A percentile compares a stretch with the other conserved stretches of the same genome.
phyloP scores from a whole-genome alignment of 2,113 vertebrate species.

The Lepisosteus osseus region DNA sequence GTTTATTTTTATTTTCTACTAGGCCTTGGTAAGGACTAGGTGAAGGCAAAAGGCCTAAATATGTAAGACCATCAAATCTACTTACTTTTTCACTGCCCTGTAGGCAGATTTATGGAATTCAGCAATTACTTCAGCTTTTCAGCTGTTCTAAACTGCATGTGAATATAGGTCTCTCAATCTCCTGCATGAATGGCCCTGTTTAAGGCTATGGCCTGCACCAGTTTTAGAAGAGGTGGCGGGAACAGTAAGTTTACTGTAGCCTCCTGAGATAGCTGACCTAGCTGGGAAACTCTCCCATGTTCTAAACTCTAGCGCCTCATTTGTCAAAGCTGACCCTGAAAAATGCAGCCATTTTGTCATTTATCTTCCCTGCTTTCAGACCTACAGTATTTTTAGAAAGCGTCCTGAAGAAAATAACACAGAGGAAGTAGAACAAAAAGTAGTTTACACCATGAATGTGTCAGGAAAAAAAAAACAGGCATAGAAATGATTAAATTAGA shows the following conservation, averaged over 20 bases:
- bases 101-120: background rate
- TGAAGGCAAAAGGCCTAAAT: too few relatives aligned
- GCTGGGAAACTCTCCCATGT: slow-evolving; percentile 58
- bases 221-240: slow-evolving; percentile 12
- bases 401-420: slow-evolving; percentile 15
- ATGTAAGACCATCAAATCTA: too few relatives aligned
- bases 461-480: too few relatives aligned
- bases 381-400: slow-evolving; percentile 53
- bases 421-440: slow-evolving; percentile 40
- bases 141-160: background rate
- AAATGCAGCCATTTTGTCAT: slow-evolving; percentile 39
- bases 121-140: background rate
- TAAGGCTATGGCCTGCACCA: background rate
- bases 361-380: slow-evolving; percentile 38
- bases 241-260: slow-evolving; percentile 16
- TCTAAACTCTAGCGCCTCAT: slow-evolving; percentile 55
- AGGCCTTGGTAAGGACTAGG: too few relatives aligned
- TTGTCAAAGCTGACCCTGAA: slow-evolving; percentile 69
- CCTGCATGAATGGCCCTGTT: background rate
- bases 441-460: slow-evolving; percentile 22
- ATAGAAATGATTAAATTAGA: too few relatives aligned
- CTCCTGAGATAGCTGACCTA: slow-evolving; percentile 60
- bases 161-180: background rate
- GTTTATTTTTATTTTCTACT: too few relatives aligned
- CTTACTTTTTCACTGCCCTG: too few relatives aligned